Base-by-base conservation (phyloP, 2,888 invertebrate species). In the Lobophora halterata region DNA sequence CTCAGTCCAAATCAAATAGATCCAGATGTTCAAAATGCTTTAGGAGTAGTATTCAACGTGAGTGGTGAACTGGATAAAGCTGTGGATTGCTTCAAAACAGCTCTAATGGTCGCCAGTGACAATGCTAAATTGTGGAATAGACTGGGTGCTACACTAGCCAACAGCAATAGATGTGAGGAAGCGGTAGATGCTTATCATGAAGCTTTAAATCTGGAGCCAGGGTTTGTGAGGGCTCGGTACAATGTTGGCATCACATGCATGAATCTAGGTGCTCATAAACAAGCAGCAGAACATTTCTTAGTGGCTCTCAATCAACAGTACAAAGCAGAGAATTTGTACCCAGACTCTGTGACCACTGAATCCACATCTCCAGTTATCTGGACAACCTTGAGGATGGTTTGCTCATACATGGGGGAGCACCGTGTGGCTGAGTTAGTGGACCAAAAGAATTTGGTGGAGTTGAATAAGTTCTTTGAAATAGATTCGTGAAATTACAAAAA, bases 191-290 rank as follows among this genome's bases (percentile, higher is more conserved):
- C 99, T 0, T 99, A 99, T 74, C 94, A 96, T 67, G 91, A 92
- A 62, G 98, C 99, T 18, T 87, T 99, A 30, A 91, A 94, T 66
- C 86, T 98, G 29, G 94, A 96, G 45, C 99, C 99, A 3, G 98
- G 98, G 1, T 99, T 97, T 76, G 97, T 99, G 48, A 90, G 99
- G 41, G 98, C 98, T 3, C 90, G 99, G 44, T 99, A 98, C 74
- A 99, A 99, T 87, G 93, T 99, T 40, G 99, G 98, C 12, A 98
- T 99, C 35, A 97, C 97, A 42, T 99, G 99, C 71, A 96, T 99
- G 82, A 98, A 98, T 80, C 90, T 99, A 25, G 93, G 95, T 56
- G 97, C 97, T 24, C 95, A 98, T 69, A 97, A 93, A 65, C 95
- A 99, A 85, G 98, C 99, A 3, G 96, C 95, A 6, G 98, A 98